Conservation (phyloP, 2,888 invertebrate species). For the Ormyrus rosae region DNA sequence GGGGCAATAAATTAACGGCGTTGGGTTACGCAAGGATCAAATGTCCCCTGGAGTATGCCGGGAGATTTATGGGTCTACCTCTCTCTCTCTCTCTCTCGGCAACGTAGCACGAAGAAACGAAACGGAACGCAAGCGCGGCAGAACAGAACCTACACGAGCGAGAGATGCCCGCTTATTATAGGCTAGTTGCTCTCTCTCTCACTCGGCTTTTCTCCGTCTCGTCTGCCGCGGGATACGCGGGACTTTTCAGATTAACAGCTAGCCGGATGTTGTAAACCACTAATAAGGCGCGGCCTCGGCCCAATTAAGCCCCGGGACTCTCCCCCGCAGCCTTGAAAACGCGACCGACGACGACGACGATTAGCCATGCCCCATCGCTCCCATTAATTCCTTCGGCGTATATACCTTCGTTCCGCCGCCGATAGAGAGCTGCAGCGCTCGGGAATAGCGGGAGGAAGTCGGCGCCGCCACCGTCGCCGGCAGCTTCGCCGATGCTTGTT, state of each 20-base stretch:
- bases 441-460: slow-evolving; percentile 4
- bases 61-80: slow-evolving; percentile 75
- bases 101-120: slow-evolving; percentile 66
- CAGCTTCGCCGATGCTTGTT: not conserved
- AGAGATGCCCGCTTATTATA: slow-evolving; percentile 70
- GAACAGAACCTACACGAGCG: slow-evolving; percentile 64
- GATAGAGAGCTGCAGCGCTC: not conserved
- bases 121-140: slow-evolving; percentile 66
- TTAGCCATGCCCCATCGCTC: slow-evolving; percentile 67
- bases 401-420: not conserved
- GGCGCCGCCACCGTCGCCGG: not conserved
- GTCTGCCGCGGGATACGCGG: slow-evolving; percentile 72
- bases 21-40: slow-evolving; percentile 77
- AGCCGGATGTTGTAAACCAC: slow-evolving; percentile 72
- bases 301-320: slow-evolving; percentile 69
- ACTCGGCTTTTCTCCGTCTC: slow-evolving; percentile 38
- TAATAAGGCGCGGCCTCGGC: slow-evolving; percentile 74
- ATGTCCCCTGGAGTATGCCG: slow-evolving; percentile 75
- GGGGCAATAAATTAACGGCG: slow-evolving; percentile 76
- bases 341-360: slow-evolving; percentile 65
- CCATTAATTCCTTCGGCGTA: slow-evolving; percentile 66
- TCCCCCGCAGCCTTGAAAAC: slow-evolving; percentile 66
- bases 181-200: slow-evolving; percentile 69
- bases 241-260: slow-evolving; percentile 74
- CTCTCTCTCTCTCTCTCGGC: slow-evolving; percentile 62